A percentile compares a stretch with the other conserved stretches of the same genome.
phyloP scores from a whole-genome alignment of 2,888 invertebrate species.

The Lampropteryx suffumata region DNA sequence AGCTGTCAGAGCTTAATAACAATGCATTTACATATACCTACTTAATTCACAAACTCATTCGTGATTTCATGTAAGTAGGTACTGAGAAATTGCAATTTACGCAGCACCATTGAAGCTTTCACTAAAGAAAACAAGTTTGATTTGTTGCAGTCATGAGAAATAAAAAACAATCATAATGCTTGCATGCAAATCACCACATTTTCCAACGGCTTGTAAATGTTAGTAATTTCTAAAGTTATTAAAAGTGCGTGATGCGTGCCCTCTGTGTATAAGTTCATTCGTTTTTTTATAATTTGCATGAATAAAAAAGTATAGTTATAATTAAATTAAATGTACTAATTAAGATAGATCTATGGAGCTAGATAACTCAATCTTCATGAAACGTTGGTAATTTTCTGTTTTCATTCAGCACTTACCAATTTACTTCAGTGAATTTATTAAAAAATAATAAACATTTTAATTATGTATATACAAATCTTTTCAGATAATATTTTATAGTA shows the following conservation, averaged over 20 bases:
- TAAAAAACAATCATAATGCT: slow-evolving; percentile 11
- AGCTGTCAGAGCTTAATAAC: slow-evolving; percentile 39
- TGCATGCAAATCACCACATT: slow-evolving; percentile 18
- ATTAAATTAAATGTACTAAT: too few relatives aligned
- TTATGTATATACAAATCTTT: too few relatives aligned
- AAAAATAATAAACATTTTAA: too few relatives aligned
- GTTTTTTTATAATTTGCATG: too few relatives aligned
- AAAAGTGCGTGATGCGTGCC: slow-evolving; percentile 30
- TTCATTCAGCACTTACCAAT: neutral
- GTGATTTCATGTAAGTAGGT: slow-evolving; percentile 25
- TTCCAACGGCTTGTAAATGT: slow-evolving; percentile 4
- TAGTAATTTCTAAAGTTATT: slow-evolving; percentile 5
- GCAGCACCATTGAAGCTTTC: slow-evolving; percentile 26
- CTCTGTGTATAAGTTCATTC: slow-evolving; percentile 2
- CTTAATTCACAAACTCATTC: slow-evolving; percentile 35
- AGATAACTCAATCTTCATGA: too few relatives aligned
- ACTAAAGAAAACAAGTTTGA: slow-evolving; percentile 10
- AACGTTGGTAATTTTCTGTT: neutral
- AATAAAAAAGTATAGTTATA: too few relatives aligned
- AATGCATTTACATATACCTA: slow-evolving; percentile 28
- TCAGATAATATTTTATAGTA: too few relatives aligned
- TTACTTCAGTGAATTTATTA: neutral
- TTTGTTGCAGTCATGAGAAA: slow-evolving; percentile 12
- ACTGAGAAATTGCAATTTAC: slow-evolving; percentile 24
- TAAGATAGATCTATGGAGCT: too few relatives aligned